A percentile compares a stretch with the other conserved stretches of the same genome.
These are phyloP conservation scores for Protophormia terraenovae DNA, from an alignment of 2,888 invertebrate species.

Conservation along the genomic window DNA sequence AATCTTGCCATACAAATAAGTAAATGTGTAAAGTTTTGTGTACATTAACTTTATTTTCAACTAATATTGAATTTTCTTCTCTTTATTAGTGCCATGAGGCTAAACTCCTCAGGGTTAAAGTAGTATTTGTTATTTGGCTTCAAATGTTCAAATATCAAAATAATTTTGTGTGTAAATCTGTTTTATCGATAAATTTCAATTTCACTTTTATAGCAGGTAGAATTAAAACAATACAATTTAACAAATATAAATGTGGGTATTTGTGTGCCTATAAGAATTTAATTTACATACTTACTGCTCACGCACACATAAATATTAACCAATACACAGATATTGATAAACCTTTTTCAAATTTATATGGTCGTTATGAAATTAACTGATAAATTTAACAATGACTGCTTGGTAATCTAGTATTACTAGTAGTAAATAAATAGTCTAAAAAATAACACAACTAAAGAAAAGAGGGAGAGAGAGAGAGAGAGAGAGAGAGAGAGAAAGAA, in stretches of 20 bases:
- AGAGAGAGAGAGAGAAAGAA: too few relatives aligned
- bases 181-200: background rate
- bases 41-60: conserved; percentile 5
- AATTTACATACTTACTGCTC: background rate
- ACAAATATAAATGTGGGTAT: background rate
- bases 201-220: background rate
- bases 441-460: too few relatives aligned
- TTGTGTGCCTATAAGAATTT: background rate
- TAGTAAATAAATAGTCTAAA: too few relatives aligned
- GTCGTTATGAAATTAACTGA: background rate
- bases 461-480: too few relatives aligned
- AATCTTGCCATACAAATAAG: background rate
- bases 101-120: background rate
- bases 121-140: background rate
- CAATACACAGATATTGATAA: too few relatives aligned
- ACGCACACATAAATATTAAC: background rate
- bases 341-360: background rate
- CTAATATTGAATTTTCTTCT: conserved; percentile 11
- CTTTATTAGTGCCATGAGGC: background rate
- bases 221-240: conserved; percentile 13
- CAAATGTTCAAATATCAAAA: background rate
- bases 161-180: background rate
- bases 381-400: background rate
- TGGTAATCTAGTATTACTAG: too few relatives aligned
- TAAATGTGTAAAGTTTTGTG: background rate